Evolutionary conservation across 2,888 invertebrate genomes (phyloP), one percentile per base, ranked within the genome.

Genomic region (Apamea epomidion): DNA sequence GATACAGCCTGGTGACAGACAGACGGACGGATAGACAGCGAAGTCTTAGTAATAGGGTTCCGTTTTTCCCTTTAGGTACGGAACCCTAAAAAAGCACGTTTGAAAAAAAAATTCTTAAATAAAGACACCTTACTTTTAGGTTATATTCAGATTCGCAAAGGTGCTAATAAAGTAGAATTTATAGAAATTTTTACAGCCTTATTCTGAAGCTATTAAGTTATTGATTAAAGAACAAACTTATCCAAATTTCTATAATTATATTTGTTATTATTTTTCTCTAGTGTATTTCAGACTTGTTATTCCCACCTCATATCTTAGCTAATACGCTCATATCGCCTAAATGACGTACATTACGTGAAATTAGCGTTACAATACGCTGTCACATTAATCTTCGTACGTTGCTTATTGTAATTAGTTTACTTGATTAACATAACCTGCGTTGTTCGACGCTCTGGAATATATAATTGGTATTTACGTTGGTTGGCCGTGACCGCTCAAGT

Each of bases 301-400:
- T 69, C 18, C 29, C n/a, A 65, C 65, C 32, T 12, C 16, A 54
- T 10, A 1, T 37, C 14, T 81, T n/a, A 70, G 51, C 0, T 16
- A n/a, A n/a, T n/a, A 51, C 42, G 81, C 32, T 81, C 21, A 60
- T 25, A 54, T 0, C 42, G 64, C 48, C 16, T 21, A 64, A n/a
- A n/a, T 81, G 65, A 81, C 76, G 82, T 51, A 12, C 58, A n/a
- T 70, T 16, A n/a, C 42, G 60, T 71, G 42, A 81, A 78, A 78
- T 82, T 60, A 29, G 51, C 74, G 78, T 74, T 29, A 78, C 60
- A 2, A 64, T 60, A 78, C 42, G 42, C 70, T 78, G 54, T 78
- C 83, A 78, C 65, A 51, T 32, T 3, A 48, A 78, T 69, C 1
- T 81, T 71, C 29, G 67, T 37, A 58, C 64, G 48, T 82, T 51